Conservation (phyloP, 2,888 invertebrate genomes). For the Drosophila robusta region DNA sequence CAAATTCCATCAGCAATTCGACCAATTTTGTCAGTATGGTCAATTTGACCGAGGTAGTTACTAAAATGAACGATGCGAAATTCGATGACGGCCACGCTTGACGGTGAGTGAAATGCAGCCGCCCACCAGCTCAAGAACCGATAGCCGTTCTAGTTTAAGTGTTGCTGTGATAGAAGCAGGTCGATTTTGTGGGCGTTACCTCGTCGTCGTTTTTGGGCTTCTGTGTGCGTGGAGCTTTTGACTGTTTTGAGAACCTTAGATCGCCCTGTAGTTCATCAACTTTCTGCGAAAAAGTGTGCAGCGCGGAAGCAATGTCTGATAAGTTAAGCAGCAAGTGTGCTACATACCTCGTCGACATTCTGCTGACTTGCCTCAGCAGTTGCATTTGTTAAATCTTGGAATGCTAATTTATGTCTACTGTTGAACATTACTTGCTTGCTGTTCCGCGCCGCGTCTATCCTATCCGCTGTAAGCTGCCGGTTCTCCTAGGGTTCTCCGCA, state of each 20-base stretch:
- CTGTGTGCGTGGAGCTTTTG: not conserved
- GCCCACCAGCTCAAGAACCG: constrained; percentile 26
- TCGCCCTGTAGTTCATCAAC: not conserved
- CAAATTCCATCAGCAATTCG: no score
- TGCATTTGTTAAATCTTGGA: no score
- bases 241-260: not conserved
- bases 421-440: no score
- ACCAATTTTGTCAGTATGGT: no score
- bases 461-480: no score
- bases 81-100: no score
- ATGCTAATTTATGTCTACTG: no score
- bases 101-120: constrained; percentile 31
- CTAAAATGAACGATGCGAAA: no score
- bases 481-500: no score
- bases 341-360: not conserved
- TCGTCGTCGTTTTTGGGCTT: not conserved
- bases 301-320: not conserved
- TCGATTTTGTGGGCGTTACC: not conserved
- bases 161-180: constrained; percentile 29
- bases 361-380: not conserved
- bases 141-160: constrained; percentile 29
- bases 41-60: no score
- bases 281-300: not conserved
- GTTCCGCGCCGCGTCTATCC: no score
- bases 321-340: not conserved